These are phyloP conservation scores for Heloderma charlesbogerti DNA, from an alignment of 2,113 vertebrate species.

Conservation along the genomic window DNA sequence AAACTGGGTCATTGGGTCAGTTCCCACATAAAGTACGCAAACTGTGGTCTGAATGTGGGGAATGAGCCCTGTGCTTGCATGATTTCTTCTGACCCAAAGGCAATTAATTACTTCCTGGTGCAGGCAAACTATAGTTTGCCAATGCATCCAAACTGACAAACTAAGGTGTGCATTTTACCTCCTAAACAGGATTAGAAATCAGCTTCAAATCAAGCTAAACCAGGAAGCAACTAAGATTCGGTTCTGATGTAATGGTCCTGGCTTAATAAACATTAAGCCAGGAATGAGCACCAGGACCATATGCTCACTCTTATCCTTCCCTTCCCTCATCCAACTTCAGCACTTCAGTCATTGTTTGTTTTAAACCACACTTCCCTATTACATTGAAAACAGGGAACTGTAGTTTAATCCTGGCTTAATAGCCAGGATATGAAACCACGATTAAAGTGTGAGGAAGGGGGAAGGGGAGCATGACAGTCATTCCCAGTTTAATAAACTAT, in stretches of 20 bases:
- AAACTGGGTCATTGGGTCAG: neutral
- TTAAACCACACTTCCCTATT: neutral
- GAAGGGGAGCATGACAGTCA: neutral
- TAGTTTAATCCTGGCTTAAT: neutral
- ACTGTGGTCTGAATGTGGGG: neutral
- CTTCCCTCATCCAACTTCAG: neutral
- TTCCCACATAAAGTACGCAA: neutral
- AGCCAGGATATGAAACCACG: neutral
- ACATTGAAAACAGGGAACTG: neutral
- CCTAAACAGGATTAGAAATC: neutral
- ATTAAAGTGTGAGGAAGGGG: neutral
- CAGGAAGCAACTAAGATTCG: neutral
- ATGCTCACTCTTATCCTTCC: neutral
- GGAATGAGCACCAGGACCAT: neutral
- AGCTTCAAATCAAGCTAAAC: neutral
- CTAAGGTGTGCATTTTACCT: neutral
- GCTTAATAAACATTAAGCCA: neutral
- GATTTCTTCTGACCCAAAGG: neutral
- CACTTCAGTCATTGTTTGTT: neutral
- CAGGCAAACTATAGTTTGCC: neutral
- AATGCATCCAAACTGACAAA: neutral
- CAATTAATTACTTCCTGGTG: neutral
- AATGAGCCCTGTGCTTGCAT: neutral
- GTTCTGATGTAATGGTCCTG: neutral
- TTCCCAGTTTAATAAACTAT: neutral